Evolutionary conservation across 2,888 invertebrate genomes (phyloP), one percentile per base, ranked within the genome.

Genomic region (Ischnus inquisitorius): DNA sequence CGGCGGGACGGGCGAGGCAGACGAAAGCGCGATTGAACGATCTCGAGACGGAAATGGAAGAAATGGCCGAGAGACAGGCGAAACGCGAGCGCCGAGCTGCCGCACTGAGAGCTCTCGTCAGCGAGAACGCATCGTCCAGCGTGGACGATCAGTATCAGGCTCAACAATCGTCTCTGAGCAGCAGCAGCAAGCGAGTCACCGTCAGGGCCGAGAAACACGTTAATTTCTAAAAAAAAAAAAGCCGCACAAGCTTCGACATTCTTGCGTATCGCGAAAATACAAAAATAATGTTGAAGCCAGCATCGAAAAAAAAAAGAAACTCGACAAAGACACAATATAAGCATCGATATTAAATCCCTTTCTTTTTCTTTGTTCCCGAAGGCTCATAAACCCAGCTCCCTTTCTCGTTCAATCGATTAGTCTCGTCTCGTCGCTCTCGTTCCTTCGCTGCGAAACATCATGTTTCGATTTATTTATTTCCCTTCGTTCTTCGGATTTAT

Each of bases 31-130:
- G 97, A 67, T 94, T 97, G 19, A 95, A 95, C 48, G 97, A 97
- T 89, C 94, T 97, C 60, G 97, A 97, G 90, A 95, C 95, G 69
- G 97, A 97, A 93, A 97, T 97, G 96, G 95, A 96, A 57, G 96
- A 96, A 87, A 93, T 97, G 82, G 95, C 94, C 19, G 96, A 97
- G 90, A 95, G 96, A 89, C 95, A 95, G 89, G 96, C 96, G 0
- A 95, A 95, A 22, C 95, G 97, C 85, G 97, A 97, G 90, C 95
- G 96, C 82, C 95, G 97, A 64, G 95, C 96, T 1, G 96, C 96
- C 0, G 95, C 96, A 74, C 95, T 97, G 41, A 95, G 96, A 75
- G 96, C 96, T 0, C 92, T 97, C 34, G 95, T 97, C 19, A 96
- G 95, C 71, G 97, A 95, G 89, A 94, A 91, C 69, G 93, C 94